Conservation (phyloP, 2,113 vertebrate species). For the Eulemur macaco region DNA sequence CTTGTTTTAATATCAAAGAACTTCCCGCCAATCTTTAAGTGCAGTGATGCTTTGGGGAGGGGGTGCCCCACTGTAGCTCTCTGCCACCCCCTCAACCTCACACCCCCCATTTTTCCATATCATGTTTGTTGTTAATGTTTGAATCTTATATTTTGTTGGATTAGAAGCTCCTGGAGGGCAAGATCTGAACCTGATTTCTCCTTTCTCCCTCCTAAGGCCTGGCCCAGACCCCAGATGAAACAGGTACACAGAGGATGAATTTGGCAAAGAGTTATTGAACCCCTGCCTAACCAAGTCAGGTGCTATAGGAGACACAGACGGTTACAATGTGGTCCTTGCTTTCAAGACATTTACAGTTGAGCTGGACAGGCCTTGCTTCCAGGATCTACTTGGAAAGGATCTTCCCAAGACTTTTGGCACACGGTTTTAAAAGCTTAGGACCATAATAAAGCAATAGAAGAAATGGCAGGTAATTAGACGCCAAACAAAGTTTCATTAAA, state of each 20-base stretch:
- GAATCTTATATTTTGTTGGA: neutral
- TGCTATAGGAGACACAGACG: neutral
- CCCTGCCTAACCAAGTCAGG: neutral
- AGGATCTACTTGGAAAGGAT: neutral
- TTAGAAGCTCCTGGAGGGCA: neutral
- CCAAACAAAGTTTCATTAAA: constrained; percentile 63
- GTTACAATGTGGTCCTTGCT: neutral
- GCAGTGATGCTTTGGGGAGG: neutral
- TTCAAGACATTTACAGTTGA: neutral
- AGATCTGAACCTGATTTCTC: neutral
- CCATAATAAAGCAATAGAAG: neutral
- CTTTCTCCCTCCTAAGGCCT: neutral
- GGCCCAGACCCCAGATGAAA: neutral
- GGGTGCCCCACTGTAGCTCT: neutral
- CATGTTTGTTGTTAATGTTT: neutral
- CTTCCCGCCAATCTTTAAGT: neutral
- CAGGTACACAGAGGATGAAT: neutral
- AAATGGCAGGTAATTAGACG: neutral
- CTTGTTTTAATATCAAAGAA: neutral
- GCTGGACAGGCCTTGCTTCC: neutral
- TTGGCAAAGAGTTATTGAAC: neutral
- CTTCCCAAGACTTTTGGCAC: neutral
- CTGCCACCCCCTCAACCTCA: neutral
- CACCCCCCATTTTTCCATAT: neutral
- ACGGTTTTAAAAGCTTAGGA: neutral